These are phyloP conservation scores for Erebia palarica DNA, from an alignment of 2,888 invertebrate genomes.

Conservation along the genomic window DNA sequence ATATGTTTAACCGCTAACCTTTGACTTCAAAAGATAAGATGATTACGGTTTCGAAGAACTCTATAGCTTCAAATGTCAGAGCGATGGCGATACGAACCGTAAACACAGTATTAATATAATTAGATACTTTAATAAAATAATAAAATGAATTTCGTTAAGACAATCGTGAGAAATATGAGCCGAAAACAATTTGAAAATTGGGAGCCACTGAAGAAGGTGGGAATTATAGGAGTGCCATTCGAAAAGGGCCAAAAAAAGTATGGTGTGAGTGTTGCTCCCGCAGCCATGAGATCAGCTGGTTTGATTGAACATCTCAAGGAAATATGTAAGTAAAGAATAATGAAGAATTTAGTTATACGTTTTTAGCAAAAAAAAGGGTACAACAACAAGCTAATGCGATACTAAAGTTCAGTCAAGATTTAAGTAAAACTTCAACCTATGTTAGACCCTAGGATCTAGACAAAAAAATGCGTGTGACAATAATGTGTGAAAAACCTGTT, in stretches of 20 bases:
- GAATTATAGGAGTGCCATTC: conserved; percentile 91
- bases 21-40: conserved; percentile 34
- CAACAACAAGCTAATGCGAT: no score
- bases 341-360: no score
- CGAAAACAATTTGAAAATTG: conserved; percentile 49
- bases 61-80: conserved; percentile 25
- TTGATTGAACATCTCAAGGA: conserved; percentile 83
- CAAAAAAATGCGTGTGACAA: no score
- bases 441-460: no score
- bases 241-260: conserved; percentile 88
- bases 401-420: no score
- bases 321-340: conserved; percentile 77
- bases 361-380: no score
- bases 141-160: conserved; percentile 66
- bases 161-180: conserved; percentile 65
- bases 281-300: conserved; percentile 84
- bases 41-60: conserved; percentile 23
- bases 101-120: conserved; percentile 20
- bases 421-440: no score
- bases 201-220: conserved; percentile 79
- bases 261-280: conserved; percentile 88
- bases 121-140: conserved; percentile 9
- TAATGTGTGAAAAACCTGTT: no score
- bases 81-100: background rate
- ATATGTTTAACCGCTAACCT: conserved; percentile 20